phyloP scores from a whole-genome alignment of 2,113 vertebrate genomes.

The Hippocampus abdominalis region DNA sequence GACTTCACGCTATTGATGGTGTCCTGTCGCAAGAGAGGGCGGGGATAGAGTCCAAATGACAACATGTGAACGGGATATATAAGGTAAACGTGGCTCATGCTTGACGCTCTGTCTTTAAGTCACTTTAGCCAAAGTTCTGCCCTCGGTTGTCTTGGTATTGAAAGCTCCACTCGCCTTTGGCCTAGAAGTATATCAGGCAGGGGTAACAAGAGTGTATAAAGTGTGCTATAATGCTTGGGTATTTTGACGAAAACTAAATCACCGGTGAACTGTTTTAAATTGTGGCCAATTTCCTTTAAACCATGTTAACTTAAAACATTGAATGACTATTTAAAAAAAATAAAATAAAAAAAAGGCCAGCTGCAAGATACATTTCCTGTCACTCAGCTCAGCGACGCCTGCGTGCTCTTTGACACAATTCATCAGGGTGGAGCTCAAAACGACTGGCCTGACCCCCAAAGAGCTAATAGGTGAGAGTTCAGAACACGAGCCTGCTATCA shows the following conservation, averaged over 20 bases:
- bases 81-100: not conserved
- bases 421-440: constrained; percentile 15
- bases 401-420: constrained; percentile 40
- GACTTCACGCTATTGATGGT: constrained; percentile 92
- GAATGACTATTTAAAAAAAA: no score
- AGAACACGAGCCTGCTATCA: not conserved
- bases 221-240: no score
- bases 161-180: no score
- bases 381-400: not conserved
- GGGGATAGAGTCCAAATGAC: not conserved
- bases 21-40: constrained; percentile 73
- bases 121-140: no score
- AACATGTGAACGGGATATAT: not conserved
- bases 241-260: no score
- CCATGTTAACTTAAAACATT: not conserved
- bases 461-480: constrained; percentile 40
- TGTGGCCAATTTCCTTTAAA: not conserved
- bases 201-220: no score
- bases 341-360: constrained; percentile 25
- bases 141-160: no score
- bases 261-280: no score
- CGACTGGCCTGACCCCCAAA: constrained; percentile 15
- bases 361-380: constrained; percentile 43
- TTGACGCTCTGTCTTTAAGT: no score
- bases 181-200: no score